These are phyloP conservation scores for Drosophila virilis DNA, from an alignment of 1,140 invertebrate species.

Conservation along the genomic window DNA sequence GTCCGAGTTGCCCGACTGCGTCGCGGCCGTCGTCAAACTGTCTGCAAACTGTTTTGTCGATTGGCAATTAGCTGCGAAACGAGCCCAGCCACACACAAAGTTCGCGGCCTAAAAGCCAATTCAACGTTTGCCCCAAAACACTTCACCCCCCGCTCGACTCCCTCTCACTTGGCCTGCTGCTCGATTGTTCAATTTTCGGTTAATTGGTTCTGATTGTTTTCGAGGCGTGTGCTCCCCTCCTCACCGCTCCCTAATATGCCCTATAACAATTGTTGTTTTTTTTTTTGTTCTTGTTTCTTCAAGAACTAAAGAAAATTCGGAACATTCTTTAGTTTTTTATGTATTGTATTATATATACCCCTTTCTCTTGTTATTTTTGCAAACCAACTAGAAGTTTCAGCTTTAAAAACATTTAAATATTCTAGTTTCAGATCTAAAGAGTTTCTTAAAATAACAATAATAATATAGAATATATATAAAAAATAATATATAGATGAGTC, in stretches of 20 bases:
- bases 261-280: not conserved
- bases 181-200: constrained; percentile 80
- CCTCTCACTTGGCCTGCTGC: constrained; percentile 27
- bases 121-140: constrained; percentile 34
- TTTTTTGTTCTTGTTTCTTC: not conserved
- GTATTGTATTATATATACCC: too few relatives aligned
- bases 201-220: constrained; percentile 83
- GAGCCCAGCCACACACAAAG: constrained; percentile 40
- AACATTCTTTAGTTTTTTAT: not conserved
- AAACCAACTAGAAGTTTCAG: too few relatives aligned
- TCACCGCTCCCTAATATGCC: too few relatives aligned
- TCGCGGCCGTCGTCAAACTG: constrained; percentile 67
- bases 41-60: constrained; percentile 63
- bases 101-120: constrained; percentile 37
- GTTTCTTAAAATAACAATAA: too few relatives aligned
- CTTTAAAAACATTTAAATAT: too few relatives aligned
- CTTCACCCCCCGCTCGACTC: not conserved
- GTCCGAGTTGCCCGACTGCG: constrained; percentile 1
- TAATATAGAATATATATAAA: too few relatives aligned
- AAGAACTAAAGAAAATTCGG: not conserved
- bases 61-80: constrained; percentile 69
- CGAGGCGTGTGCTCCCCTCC: constrained; percentile 59
- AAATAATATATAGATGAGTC: too few relatives aligned
- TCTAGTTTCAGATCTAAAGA: too few relatives aligned
- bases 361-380: too few relatives aligned